Base-by-base conservation (phyloP, 2,113 vertebrate genomes). In the Scomber scombrus region DNA sequence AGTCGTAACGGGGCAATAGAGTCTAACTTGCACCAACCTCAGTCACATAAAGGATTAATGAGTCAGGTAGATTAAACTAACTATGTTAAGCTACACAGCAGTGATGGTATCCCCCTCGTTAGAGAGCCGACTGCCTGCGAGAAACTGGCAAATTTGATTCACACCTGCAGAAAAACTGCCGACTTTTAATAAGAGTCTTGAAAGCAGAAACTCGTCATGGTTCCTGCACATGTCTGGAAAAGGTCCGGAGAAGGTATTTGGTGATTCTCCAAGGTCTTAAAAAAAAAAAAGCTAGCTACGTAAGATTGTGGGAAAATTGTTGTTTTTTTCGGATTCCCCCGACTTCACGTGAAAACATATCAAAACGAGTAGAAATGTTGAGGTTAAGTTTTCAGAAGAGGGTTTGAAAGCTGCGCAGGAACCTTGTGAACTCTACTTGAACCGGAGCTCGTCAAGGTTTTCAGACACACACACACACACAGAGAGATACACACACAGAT, bases 321-420 rank as follows among this genome's bases (percentile, higher is more conserved):
- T 9, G 4, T 29, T 3, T 26, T 63, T 64, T 1, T 40, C 71
- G 15, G 46, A 76, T n/a, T n/a, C n/a, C n/a, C n/a, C n/a, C n/a
- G n/a, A n/a, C n/a, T n/a, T n/a, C n/a, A n/a, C n/a, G 71, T 6
- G 45, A 75, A 57, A 69, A 81, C 71, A 79, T 82, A 72, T 80
- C 60, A 3, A 56, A 21, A 49, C 11, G 16, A 63, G 71, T 19
- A 0, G 23, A 23, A 23, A 23, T 23, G 23, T 23, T 23, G 23
- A 23, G 60, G 15, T 34, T 7, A 19, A 15, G 11, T 57, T 34
- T 40, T 40, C 34, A n/a, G 0, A 12, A 31, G 12, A 31, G n/a
- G 34, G 58, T 45, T 57, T 73, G 45, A 43, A 29, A 34, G 0
- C 52, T 62, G 66, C 64, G 79, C 49, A 51, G 21, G 61, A 80